Percentiles rank a stretch among this genome's conserved stretches.
These are phyloP conservation scores for Kuschelorhynchus macadamiae DNA, from an alignment of 2,888 invertebrate genomes.

Conservation along the genomic window DNA sequence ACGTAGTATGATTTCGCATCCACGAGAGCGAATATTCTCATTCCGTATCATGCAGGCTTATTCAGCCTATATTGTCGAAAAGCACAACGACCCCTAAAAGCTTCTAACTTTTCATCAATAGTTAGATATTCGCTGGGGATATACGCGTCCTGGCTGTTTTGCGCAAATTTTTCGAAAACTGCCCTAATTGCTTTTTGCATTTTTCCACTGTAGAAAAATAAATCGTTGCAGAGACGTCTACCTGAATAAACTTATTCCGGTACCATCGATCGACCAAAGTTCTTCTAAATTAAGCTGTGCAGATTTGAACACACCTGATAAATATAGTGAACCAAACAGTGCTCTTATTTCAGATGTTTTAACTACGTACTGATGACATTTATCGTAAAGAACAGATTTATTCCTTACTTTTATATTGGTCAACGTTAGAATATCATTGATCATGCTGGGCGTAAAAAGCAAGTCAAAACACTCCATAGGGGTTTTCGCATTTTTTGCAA, in stretches of 20 bases:
- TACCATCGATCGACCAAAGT: slow-evolving; percentile 28
- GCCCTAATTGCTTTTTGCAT: slow-evolving; percentile 36
- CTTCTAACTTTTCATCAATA: slow-evolving; percentile 45
- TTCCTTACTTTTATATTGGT: slow-evolving; percentile 7
- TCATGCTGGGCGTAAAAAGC: not conserved
- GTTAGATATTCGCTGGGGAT: slow-evolving; percentile 35
- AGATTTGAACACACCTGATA: slow-evolving; percentile 39
- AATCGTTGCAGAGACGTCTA: slow-evolving; percentile 33
- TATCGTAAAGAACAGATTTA: not conserved
- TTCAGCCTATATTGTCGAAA: slow-evolving; percentile 49
- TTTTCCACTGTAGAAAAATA: slow-evolving; percentile 22
- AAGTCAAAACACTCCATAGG: slow-evolving; percentile 14
- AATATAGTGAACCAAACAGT: slow-evolving; percentile 42
- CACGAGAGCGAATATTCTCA: slow-evolving; percentile 43
- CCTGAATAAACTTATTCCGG: slow-evolving; percentile 26
- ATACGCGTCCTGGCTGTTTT: slow-evolving; percentile 35
- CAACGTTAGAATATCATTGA: slow-evolving; percentile 16
- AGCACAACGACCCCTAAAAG: slow-evolving; percentile 43
- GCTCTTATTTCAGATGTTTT: slow-evolving; percentile 38
- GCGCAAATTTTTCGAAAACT: slow-evolving; percentile 35
- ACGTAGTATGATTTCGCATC: slow-evolving; percentile 42
- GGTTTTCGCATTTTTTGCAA: slow-evolving; percentile 18
- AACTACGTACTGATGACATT: slow-evolving; percentile 12
- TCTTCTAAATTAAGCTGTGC: slow-evolving; percentile 34
- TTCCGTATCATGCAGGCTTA: slow-evolving; percentile 44